Percentiles rank a stretch among this genome's conserved stretches.
These are phyloP conservation scores for Lucilia sericata DNA, from an alignment of 1,140 invertebrate species.

Conservation along the genomic window DNA sequence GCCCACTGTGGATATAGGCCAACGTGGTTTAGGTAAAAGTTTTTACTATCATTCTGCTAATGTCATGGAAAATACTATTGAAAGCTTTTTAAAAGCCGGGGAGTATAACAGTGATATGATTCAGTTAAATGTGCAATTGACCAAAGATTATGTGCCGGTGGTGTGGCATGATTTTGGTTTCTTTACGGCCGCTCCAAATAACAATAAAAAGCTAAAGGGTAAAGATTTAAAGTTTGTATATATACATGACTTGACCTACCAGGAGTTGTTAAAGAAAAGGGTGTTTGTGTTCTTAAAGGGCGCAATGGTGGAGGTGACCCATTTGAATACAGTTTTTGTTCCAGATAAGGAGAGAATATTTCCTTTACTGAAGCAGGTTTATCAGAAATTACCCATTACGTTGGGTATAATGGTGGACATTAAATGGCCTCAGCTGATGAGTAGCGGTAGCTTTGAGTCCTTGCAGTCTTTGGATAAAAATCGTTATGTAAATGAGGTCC, in stretches of 20 bases:
- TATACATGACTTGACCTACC: constrained; percentile 88
- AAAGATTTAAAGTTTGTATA: constrained; percentile 87
- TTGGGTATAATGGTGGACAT: constrained; percentile 95
- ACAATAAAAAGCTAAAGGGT: constrained; percentile 73
- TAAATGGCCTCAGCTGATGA: constrained; percentile 92
- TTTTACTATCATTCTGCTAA: constrained; percentile 71
- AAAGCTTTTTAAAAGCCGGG: constrained; percentile 86
- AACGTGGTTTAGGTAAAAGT: constrained; percentile 83
- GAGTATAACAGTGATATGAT: constrained; percentile 91
- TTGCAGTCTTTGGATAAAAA: constrained; percentile 91
- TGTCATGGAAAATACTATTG: constrained; percentile 91
- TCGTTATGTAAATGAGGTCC: constrained; percentile 81
- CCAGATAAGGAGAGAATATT: constrained; percentile 88
- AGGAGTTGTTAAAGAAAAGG: constrained; percentile 85
- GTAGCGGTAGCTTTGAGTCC: constrained; percentile 86
- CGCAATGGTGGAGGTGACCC: constrained; percentile 55
- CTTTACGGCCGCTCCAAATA: constrained; percentile 82
- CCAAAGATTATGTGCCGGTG: constrained; percentile 92
- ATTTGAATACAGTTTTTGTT: constrained; percentile 52
- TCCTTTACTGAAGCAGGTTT: constrained; percentile 82
- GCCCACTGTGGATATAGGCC: constrained; percentile 89
- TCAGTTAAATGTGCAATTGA: constrained; percentile 95
- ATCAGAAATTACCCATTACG: constrained; percentile 81
- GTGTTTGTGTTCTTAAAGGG: constrained; percentile 57
- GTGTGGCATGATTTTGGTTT: constrained; percentile 96